Evolutionary conservation across 2,888 invertebrate species (phyloP).

Genomic region (Chironomus tentans): DNA sequence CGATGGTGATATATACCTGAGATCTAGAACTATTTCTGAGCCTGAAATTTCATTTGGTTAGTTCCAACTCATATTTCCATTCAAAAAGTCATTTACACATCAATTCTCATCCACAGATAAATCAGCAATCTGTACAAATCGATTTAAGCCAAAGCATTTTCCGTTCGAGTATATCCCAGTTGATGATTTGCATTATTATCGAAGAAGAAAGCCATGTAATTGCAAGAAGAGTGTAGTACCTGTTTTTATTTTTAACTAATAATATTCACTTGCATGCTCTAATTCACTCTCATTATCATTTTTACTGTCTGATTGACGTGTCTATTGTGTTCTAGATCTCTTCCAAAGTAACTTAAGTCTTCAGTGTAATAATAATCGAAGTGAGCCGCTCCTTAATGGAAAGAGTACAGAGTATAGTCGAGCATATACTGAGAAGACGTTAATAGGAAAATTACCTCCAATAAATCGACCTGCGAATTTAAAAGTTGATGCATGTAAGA

Average conservation of each 20-base stretch:
- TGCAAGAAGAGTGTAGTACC: conserved; percentile 11
- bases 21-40: conserved; percentile 23
- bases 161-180: conserved; percentile 39
- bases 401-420: conserved; percentile 28
- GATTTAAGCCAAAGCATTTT: conserved; percentile 29
- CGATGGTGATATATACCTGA: background rate
- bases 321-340: background rate
- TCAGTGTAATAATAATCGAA: conserved; percentile 34
- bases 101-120: background rate
- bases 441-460: background rate
- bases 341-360: conserved; percentile 30
- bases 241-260: no score
- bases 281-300: no score
- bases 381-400: conserved; percentile 34
- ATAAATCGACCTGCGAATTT: conserved; percentile 10
- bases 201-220: conserved; percentile 35
- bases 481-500: conserved; percentile 20
- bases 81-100: background rate
- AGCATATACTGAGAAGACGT: background rate
- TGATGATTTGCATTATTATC: conserved; percentile 41
- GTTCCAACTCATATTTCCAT: background rate
- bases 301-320: background rate
- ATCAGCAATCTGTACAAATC: conserved; percentile 7
- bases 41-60: conserved; percentile 19
- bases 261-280: no score